These are phyloP conservation scores for Smutsia gigantea DNA, from an alignment of 2,797 vertebrate species.

Conservation along the genomic window DNA sequence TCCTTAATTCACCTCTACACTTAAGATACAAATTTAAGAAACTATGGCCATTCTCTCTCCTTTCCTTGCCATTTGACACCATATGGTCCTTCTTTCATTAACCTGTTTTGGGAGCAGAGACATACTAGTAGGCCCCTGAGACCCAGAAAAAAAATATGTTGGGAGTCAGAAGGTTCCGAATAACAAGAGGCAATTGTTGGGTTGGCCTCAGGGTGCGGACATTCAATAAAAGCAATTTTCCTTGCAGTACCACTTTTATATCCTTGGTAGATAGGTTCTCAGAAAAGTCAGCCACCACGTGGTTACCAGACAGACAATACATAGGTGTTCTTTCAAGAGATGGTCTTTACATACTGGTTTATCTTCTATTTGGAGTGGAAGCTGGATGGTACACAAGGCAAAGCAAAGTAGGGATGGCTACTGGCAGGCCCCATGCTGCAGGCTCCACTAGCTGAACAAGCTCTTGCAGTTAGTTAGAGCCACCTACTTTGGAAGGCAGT, in stretches of 20 bases:
- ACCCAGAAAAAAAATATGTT: background rate
- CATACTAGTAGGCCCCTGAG: background rate
- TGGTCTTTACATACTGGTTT: background rate
- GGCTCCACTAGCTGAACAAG: background rate
- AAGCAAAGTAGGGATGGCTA: background rate
- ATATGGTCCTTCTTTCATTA: background rate
- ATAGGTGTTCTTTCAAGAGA: background rate
- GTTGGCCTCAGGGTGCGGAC: background rate
- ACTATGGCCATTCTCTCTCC: background rate
- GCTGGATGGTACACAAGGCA: background rate
- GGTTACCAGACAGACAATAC: background rate
- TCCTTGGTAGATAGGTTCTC: background rate
- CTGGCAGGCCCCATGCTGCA: fast-evolving
- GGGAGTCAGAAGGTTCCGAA: background rate
- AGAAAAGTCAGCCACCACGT: background rate
- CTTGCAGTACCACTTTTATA: background rate
- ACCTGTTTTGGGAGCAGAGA: background rate
- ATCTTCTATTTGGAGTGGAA: background rate
- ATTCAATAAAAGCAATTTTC: background rate
- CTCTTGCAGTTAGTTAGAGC: background rate
- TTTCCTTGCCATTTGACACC: background rate
- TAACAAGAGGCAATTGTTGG: background rate
- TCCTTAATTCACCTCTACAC: background rate
- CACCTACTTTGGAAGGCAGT: background rate
- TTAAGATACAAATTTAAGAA: slow-evolving; percentile 15